Evolutionary conservation across 1,140 invertebrate species (phyloP).

Genomic region (Pachypsylla venusta): DNA sequence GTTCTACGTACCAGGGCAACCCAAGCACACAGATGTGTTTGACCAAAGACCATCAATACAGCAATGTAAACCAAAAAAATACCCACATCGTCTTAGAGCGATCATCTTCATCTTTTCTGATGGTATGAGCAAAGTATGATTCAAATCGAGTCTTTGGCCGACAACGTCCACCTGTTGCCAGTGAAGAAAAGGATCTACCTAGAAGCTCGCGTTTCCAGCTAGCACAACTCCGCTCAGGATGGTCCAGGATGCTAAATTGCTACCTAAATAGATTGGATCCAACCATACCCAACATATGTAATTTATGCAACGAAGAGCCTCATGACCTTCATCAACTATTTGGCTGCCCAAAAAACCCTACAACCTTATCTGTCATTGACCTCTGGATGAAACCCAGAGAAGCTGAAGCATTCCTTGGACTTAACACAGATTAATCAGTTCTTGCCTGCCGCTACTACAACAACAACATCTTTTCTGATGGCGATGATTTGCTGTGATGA

Average conservation of each 20-base stretch:
- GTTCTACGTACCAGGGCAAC: too few relatives aligned
- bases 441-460: background rate
- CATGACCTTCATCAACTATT: background rate
- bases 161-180: too few relatives aligned
- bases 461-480: too few relatives aligned
- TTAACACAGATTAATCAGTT: background rate
- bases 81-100: too few relatives aligned
- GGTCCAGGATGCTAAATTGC: background rate
- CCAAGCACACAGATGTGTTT: too few relatives aligned
- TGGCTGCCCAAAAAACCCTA: background rate
- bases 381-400: too few relatives aligned
- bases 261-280: background rate
- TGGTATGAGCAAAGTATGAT: too few relatives aligned
- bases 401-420: background rate
- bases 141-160: too few relatives aligned
- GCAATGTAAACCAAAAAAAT: too few relatives aligned
- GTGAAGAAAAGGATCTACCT: background rate
- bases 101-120: too few relatives aligned
- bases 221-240: background rate
- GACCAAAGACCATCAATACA: too few relatives aligned
- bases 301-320: background rate
- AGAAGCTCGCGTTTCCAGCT: background rate
- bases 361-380: background rate
- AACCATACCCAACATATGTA: background rate
- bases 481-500: too few relatives aligned